Conservation (phyloP, 2,797 vertebrate species). For the Geotrypetes seraphini region DNA sequence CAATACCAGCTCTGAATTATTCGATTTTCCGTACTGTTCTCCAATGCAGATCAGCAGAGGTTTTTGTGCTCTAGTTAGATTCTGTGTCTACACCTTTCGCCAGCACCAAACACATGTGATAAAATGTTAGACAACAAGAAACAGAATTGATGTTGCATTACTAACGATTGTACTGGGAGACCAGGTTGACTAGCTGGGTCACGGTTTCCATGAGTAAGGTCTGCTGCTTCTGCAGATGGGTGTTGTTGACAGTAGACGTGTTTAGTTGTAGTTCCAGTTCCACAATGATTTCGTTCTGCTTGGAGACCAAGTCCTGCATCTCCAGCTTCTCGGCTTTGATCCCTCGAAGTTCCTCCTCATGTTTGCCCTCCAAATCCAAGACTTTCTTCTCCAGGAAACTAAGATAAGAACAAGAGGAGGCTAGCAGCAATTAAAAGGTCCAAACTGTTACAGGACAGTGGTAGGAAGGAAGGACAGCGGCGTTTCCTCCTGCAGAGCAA, state of each 20-base stretch:
- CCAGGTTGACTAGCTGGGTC: slow-evolving; percentile 55
- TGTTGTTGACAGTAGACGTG: slow-evolving; percentile 57
- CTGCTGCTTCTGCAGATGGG: slow-evolving; percentile 59
- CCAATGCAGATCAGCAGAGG: no score
- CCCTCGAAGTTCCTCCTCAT: slow-evolving; percentile 50
- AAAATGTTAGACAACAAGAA: no score
- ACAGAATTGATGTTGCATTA: slow-evolving; percentile 1
- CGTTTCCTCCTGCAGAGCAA: no score
- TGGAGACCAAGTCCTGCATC: slow-evolving; percentile 57
- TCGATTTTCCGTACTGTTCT: no score
- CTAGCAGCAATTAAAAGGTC: neutral
- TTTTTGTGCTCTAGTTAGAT: no score
- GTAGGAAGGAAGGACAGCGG: neutral
- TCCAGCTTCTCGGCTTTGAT: slow-evolving; percentile 57
- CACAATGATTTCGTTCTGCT: slow-evolving; percentile 50
- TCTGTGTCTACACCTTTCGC: no score
- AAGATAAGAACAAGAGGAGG: neutral
- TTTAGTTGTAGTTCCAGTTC: slow-evolving; percentile 59
- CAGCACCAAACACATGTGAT: no score
- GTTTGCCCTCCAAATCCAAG: slow-evolving; percentile 52
- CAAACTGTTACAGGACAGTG: neutral
- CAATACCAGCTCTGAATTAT: no score
- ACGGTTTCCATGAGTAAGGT: slow-evolving; percentile 51
- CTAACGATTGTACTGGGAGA: slow-evolving; percentile 63
- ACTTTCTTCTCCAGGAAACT: slow-evolving; percentile 68